phyloP scores from a whole-genome alignment of 2,113 vertebrate genomes.

The Myodes glareolus region DNA sequence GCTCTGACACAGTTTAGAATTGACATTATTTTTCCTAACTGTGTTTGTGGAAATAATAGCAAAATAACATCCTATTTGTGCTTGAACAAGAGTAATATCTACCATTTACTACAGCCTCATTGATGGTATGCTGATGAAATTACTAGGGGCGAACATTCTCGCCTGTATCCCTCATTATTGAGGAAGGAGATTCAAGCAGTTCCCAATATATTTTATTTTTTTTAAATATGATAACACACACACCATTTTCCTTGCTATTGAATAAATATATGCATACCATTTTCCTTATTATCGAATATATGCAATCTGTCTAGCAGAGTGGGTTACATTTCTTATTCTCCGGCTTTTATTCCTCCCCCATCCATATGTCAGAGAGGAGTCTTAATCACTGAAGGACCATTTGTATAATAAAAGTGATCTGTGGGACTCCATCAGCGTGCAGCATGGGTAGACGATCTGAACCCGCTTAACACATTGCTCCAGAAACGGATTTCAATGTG shows the following conservation, averaged over 20 bases:
- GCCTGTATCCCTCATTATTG: conserved; percentile 53
- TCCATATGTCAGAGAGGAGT: conserved; percentile 64
- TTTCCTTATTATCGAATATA: conserved; percentile 64
- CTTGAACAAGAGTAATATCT: not conserved
- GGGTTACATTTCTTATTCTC: conserved; percentile 59
- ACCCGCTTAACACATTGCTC: conserved; percentile 62
- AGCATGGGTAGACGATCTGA: conserved; percentile 66
- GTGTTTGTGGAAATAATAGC: conserved; percentile 59
- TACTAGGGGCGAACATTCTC: not conserved
- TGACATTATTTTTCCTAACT: conserved; percentile 10
- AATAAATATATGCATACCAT: conserved; percentile 47
- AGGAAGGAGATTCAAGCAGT: conserved; percentile 37
- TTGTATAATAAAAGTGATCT: conserved; percentile 69
- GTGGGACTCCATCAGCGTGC: conserved; percentile 28
- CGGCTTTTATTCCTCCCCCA: conserved; percentile 61
- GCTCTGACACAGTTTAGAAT: conserved; percentile 32
- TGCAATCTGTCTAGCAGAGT: conserved; percentile 66
- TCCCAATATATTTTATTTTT: conserved; percentile 52
- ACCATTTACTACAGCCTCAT: conserved; percentile 7
- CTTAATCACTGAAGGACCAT: conserved; percentile 69
- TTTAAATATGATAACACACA: conserved; percentile 15
- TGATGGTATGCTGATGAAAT: conserved; percentile 63
- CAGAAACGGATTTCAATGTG: conserved; percentile 68
- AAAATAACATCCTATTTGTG: conserved; percentile 43
- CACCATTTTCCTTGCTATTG: conserved; percentile 16